These are phyloP conservation scores for Rallus crepitans DNA, from an alignment of 2,797 vertebrate species.

Conservation along the genomic window DNA sequence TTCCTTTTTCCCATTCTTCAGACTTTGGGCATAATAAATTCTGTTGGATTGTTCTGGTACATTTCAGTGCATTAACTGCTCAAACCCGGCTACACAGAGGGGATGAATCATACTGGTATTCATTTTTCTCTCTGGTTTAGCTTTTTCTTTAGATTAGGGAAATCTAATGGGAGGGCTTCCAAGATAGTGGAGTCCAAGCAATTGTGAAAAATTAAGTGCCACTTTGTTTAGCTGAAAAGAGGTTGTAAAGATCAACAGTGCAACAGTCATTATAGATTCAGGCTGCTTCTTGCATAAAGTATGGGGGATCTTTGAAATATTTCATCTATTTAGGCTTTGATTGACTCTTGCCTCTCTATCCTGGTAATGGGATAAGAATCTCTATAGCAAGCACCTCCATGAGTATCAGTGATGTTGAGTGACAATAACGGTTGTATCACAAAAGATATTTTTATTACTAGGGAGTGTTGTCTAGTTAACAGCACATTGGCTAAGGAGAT, in stretches of 20 bases:
- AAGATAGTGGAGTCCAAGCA: background rate
- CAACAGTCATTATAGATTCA: background rate
- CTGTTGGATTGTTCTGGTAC: background rate
- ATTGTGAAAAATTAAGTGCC: background rate
- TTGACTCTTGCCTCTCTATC: background rate
- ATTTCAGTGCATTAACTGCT: background rate
- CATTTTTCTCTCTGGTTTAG: background rate
- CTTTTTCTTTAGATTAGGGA: background rate
- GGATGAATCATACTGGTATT: background rate
- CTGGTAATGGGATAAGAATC: background rate
- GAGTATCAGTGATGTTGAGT: background rate
- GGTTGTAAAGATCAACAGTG: background rate
- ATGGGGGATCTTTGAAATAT: background rate
- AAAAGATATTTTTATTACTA: background rate
- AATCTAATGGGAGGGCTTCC: background rate
- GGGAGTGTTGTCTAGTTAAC: background rate
- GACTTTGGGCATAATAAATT: background rate
- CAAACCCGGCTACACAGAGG: background rate
- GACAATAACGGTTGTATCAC: background rate
- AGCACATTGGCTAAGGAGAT: background rate
- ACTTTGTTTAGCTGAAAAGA: background rate
- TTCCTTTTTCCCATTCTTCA: accelerated
- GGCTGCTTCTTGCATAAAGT: background rate
- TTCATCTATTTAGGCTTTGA: background rate
- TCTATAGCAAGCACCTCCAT: background rate